Evolutionary conservation across 1,140 invertebrate species (phyloP).

Genomic region (Apis florea): DNA sequence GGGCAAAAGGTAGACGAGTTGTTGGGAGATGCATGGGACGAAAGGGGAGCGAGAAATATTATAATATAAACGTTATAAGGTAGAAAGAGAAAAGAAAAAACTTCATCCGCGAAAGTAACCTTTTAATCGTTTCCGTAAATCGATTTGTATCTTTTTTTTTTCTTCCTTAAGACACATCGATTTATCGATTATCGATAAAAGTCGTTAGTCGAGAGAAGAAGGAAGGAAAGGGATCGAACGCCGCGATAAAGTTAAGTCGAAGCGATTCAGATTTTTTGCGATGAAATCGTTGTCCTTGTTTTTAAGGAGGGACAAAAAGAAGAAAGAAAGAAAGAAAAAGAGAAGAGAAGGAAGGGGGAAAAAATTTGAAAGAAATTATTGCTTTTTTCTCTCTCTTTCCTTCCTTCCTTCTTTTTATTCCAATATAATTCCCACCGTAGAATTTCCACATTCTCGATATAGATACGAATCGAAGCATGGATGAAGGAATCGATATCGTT

Average conservation of each 20-base stretch:
- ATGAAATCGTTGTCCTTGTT: no score
- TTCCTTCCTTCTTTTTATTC: background rate
- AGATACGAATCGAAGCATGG: background rate
- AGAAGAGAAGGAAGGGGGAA: background rate
- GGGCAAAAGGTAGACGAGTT: background rate
- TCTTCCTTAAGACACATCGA: slow-evolving; percentile 48
- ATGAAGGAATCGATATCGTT: background rate
- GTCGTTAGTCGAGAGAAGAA: background rate
- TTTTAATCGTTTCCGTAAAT: slow-evolving; percentile 62
- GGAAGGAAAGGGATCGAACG: background rate
- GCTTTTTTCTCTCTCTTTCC: background rate
- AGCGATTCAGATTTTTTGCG: no score
- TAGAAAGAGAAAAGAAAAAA: background rate
- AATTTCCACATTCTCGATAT: background rate
- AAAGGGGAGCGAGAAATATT: no score
- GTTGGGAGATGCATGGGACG: background rate
- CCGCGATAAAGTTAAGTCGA: background rate
- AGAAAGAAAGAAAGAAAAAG: background rate
- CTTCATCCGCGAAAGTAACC: slow-evolving; percentile 4
- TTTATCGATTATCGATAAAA: slow-evolving; percentile 60
- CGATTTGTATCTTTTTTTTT: slow-evolving; percentile 33
- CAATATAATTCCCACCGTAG: no score
- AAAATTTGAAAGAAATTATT: background rate
- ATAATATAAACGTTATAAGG: background rate
- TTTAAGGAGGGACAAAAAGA: background rate